Evolutionary conservation across 2,113 vertebrate genomes (phyloP).

Genomic region (Dromaius novaehollandiae): DNA sequence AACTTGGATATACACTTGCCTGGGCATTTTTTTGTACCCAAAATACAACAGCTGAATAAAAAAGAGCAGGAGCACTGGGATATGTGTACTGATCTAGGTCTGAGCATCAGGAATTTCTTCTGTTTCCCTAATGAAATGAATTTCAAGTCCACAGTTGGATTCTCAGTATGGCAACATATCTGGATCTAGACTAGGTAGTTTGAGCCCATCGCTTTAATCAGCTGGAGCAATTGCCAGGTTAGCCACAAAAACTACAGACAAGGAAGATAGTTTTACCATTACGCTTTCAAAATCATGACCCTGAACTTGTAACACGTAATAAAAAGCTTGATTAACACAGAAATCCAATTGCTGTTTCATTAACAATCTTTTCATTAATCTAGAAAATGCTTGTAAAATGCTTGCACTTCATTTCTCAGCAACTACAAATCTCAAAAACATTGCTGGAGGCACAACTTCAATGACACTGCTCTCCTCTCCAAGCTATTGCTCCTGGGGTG

Average conservation of each 20-base stretch:
- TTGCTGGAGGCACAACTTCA: background rate
- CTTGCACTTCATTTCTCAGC: background rate
- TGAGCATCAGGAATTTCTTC: background rate
- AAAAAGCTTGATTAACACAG: slow-evolving; percentile 49
- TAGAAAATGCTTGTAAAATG: slow-evolving; percentile 32
- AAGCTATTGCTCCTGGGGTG: background rate
- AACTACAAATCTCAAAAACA: background rate
- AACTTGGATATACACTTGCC: background rate
- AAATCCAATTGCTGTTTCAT: slow-evolving; percentile 46
- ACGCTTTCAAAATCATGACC: background rate
- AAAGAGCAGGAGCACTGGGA: background rate
- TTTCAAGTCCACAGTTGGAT: background rate
- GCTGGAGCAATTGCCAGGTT: background rate
- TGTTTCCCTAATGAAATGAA: background rate
- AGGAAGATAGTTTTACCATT: background rate
- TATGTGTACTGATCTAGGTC: background rate
- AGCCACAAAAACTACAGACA: background rate
- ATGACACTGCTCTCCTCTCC: background rate
- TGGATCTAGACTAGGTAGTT: background rate
- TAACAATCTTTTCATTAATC: slow-evolving; percentile 22
- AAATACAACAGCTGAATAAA: background rate
- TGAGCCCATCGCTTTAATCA: background rate
- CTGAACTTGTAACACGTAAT: slow-evolving; percentile 32
- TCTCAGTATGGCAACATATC: background rate
- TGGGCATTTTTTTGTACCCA: background rate